Conservation (phyloP, 1,140 invertebrate genomes). For the Phenacoccus solenopsis region DNA sequence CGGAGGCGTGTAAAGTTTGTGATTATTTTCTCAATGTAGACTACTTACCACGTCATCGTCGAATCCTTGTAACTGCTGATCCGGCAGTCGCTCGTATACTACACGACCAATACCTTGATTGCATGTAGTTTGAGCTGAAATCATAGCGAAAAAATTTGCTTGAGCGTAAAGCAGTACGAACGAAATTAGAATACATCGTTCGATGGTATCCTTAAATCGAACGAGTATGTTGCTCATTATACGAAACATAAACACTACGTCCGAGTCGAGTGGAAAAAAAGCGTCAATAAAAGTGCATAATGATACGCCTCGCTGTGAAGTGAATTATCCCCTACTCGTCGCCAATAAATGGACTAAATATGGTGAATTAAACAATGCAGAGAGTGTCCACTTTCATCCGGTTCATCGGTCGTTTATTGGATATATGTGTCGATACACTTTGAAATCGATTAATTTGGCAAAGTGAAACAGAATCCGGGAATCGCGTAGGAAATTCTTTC, state of each 20-base stretch:
- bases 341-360: no score
- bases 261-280: no score
- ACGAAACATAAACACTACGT: no score
- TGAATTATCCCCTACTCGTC: not conserved
- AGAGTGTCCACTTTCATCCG: not conserved
- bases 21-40: not conserved
- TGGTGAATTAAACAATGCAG: not conserved
- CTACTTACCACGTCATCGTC: slow-evolving; percentile 68
- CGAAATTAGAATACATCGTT: no score
- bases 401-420: not conserved
- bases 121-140: slow-evolving; percentile 73
- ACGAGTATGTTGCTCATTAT: no score
- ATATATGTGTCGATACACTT: not conserved
- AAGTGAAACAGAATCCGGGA: not conserved
- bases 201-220: no score
- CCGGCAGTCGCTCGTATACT: slow-evolving; percentile 74
- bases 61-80: slow-evolving; percentile 75
- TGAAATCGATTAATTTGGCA: not conserved
- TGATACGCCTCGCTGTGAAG: no score
- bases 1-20: not conserved
- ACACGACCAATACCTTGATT: slow-evolving; percentile 74
- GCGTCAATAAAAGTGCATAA: no score
- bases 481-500: not conserved
- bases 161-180: no score
- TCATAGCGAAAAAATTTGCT: no score